Base-by-base conservation (phyloP, 1,140 invertebrate genomes). In the Oryzaephilus surinamensis region DNA sequence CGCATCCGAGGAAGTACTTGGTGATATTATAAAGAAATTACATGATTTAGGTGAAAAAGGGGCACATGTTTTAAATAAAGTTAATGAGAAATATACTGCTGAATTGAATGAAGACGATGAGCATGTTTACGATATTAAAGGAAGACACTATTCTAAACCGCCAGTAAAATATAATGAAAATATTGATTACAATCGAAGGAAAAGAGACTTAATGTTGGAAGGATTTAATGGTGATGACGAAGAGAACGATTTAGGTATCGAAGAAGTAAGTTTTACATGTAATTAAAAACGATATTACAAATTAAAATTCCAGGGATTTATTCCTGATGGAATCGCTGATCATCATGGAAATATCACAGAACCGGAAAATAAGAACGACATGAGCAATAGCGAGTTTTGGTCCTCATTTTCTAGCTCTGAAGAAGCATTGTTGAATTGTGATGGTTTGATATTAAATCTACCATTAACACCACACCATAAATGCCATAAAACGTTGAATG, bases 391-490 rank as follows among this genome's bases (percentile, higher is more conserved):
- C 0, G 81, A 86, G 55, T 81, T 81, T 54, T 82, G 79, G 76
- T 84, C 81, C 0, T 84, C 80, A 1, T 85, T 83, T 61, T 82
- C 78, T 10, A 77, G 74, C 46, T 81, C 78, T 23, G 82, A 84
- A 51, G 82, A 84, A 52, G 74, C 77, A 2, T 60, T 86, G 2
- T 57, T 82, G 3, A 74, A 79, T 42, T 86, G 82, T 48, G 73
- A 74, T 19, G 82, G 82, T 2, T 60, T 86, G 13, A 76, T 86
- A 38, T 58, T 82, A 4, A 80, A 79, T 52, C 61, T 84, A 42
- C 79, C 79, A 0, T 58, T 84, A 0, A 75, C 70, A 2, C 77
- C 79, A 0, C 72, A 77, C 54, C 55, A 60, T 1, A 52, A 61
- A 5, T 84, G 81, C 49, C 53, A 55, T 0, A 32, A 29, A 12